These are phyloP conservation scores for Phyto melanocephala DNA, from an alignment of 2,888 invertebrate genomes.

Conservation along the genomic window DNA sequence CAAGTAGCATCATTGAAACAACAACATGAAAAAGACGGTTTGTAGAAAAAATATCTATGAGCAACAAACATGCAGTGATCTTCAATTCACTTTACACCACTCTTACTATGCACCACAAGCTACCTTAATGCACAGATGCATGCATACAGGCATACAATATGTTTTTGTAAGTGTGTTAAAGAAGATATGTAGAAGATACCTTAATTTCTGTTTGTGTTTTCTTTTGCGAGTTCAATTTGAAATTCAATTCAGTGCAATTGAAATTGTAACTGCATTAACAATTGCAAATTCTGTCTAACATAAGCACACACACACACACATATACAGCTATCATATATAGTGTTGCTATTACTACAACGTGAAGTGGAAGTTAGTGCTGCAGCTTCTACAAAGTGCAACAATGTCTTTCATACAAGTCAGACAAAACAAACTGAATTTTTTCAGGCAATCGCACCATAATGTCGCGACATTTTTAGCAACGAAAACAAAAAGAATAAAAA, in stretches of 20 bases:
- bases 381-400: constrained; percentile 19
- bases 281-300: constrained; percentile 55
- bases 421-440: constrained; percentile 30
- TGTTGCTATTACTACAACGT: constrained; percentile 4
- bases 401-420: constrained; percentile 27
- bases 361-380: background rate
- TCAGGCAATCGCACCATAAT: constrained; percentile 49
- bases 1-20: constrained; percentile 54
- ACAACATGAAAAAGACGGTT: constrained; percentile 54
- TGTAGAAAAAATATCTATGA: constrained; percentile 61
- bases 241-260: constrained; percentile 55
- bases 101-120: too few species aligned
- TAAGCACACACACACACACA: too few species aligned
- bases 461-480: constrained; percentile 53
- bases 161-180: constrained; percentile 11
- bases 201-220: constrained; percentile 36
- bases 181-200: constrained; percentile 41
- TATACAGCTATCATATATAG: too few species aligned
- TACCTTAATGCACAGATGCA: background rate
- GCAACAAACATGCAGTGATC: constrained; percentile 43
- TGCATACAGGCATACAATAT: background rate
- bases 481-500: constrained; percentile 12
- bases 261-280: constrained; percentile 55
- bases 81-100: too few species aligned
- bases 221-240: constrained; percentile 24